Base-by-base conservation (phyloP, 2,888 invertebrate genomes). In the Leptinotarsa tumamoca region DNA sequence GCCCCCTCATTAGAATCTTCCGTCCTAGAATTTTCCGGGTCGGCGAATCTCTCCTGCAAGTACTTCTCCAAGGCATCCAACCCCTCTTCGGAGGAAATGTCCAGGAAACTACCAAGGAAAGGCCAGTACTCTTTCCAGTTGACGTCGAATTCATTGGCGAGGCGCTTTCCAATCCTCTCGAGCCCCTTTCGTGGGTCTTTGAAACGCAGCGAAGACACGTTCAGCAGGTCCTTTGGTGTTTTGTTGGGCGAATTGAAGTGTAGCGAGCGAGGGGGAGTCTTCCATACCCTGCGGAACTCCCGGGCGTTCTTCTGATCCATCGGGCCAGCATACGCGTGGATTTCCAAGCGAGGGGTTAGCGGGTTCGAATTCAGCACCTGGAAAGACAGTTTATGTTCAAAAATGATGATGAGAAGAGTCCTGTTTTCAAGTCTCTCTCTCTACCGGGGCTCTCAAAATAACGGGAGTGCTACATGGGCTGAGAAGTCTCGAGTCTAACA, bases 121-220 rank as follows among this genome's bases (percentile, higher is more conserved):
- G 94, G 93, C 98, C 98, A 98, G 88, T 96, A 96, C 85, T 98
- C 98, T 78, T 93, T 94, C 98, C 98, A 98, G 14, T 92, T 91
- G 0, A 96, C 91, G 72, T 93, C 91, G 87, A 92, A 91, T 86
- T 94, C 91, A 79, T 92, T 91, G 0, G 96, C 95, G 79, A 95
- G 86, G 80, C 91, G 90, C 84, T 94, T 93, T 78, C 96, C 97
- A 61, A 96, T 92, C 82, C 93, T 89, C 88, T 98, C 98, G n/a
- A 97, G 89, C 0, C 98, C 98, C 86, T 97, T 98, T 75, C 94
- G 93, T 50, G 93, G 91, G 86, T 98, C 97, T 69, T 91, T 85
- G 61, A 85, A 82, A 61, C 85, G 83, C 58, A 88, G 80, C 3
- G 83, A 74, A 14, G 81, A 77, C 7, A 85, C 74, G 58, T 75